Conservation (phyloP, 35 echinoderm and acorn worm genomes). For the Acanthaster planci region DNA sequence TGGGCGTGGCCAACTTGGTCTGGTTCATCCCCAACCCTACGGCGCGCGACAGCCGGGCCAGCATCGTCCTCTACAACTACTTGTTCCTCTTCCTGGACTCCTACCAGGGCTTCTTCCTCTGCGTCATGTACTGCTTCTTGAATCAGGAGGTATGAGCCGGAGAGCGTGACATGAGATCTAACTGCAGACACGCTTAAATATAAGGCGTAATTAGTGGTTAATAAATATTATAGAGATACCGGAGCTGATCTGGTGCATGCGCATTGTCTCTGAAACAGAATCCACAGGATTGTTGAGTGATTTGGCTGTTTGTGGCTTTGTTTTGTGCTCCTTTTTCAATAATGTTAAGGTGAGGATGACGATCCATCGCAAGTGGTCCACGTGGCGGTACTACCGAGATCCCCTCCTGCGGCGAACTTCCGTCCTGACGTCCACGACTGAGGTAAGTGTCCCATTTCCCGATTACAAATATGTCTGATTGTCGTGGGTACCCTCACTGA, state of each 20-base stretch:
- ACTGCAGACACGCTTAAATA: no score
- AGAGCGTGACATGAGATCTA: no score
- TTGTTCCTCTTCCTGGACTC: conserved; percentile 57
- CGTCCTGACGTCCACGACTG: conserved; percentile 82
- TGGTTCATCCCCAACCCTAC: conserved; percentile 52
- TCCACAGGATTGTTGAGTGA: no score
- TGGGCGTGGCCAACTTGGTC: conserved; percentile 74
- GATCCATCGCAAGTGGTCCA: conserved; percentile 78
- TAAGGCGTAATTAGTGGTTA: no score
- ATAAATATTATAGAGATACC: no score
- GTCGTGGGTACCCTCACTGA: no score
- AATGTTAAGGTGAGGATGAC: conserved; percentile 61
- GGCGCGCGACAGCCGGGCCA: neutral
- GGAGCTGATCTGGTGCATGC: no score
- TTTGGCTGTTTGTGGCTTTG: neutral
- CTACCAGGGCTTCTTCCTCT: conserved; percentile 86
- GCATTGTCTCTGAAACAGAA: no score
- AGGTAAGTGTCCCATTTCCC: conserved; percentile 61
- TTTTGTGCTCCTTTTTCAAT: neutral
- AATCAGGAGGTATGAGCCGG: conserved; percentile 79
- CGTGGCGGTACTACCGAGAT: conserved; percentile 76
- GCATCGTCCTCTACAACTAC: conserved; percentile 53
- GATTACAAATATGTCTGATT: no score
- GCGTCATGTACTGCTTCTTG: conserved; percentile 83
- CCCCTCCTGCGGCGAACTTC: conserved; percentile 51